Percentiles rank a stretch among this genome's conserved stretches.
These are phyloP conservation scores for Falco peregrinus DNA, from an alignment of 2,797 vertebrate genomes.

Conservation along the genomic window DNA sequence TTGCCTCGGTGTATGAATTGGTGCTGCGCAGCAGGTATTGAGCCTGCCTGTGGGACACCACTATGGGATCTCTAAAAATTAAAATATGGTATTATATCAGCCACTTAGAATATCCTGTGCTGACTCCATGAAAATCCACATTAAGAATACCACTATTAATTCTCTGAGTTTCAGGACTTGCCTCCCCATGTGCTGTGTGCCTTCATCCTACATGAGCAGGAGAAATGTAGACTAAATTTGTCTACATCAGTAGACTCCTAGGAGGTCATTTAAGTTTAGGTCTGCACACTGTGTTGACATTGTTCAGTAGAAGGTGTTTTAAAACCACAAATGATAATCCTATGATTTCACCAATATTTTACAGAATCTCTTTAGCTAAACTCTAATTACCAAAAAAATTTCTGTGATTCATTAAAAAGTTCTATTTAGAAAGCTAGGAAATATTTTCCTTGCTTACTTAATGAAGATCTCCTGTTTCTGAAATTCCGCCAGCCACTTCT, in stretches of 20 bases:
- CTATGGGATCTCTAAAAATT: background rate
- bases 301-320: accelerated
- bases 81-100: background rate
- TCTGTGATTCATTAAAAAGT: background rate
- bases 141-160: background rate
- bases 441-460: background rate
- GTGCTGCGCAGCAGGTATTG: too few relatives aligned
- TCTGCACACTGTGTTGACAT: background rate
- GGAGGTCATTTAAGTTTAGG: background rate
- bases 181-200: accelerated
- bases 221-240: background rate
- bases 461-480: background rate
- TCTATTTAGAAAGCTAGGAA: background rate
- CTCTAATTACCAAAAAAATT: background rate
- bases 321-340: background rate
- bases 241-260: background rate
- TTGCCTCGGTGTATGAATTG: too few relatives aligned
- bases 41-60: too few relatives aligned
- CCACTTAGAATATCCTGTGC: background rate
- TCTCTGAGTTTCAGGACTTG: background rate
- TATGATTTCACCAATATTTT: background rate
- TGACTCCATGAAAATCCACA: background rate
- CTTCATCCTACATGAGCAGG: background rate
- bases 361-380: background rate
- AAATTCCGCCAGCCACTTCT: background rate